A percentile compares a stretch with the other conserved stretches of the same genome.
phyloP scores from a whole-genome alignment of 2,113 vertebrate genomes.

The Urocitellus parryii region DNA sequence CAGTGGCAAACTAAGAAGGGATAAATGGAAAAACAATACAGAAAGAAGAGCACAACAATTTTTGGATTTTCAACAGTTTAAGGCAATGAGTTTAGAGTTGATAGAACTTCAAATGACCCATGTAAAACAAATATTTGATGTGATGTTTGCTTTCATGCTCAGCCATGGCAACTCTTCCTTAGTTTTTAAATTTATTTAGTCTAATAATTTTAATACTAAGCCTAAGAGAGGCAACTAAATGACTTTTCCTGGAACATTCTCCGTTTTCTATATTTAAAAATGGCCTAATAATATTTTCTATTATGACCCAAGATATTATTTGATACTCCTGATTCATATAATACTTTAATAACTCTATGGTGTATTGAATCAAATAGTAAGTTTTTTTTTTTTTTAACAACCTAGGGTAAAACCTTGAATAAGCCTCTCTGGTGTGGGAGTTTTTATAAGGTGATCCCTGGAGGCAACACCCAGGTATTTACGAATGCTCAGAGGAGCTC shows the following conservation, averaged over 20 bases:
- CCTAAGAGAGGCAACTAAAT: not conserved
- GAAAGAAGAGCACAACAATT: not conserved
- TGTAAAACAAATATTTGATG: constrained; percentile 71
- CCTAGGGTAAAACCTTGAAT: not conserved
- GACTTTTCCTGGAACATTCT: not conserved
- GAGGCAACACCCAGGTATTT: not conserved
- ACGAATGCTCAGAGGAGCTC: not conserved
- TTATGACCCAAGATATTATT: not conserved
- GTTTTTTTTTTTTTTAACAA: not conserved
- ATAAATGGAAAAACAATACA: not conserved
- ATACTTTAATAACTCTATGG: not conserved
- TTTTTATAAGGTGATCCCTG: not conserved
- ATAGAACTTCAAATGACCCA: constrained; percentile 68
- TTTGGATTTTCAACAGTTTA: constrained; percentile 41
- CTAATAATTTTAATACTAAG: constrained; percentile 50
- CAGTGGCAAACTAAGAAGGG: not conserved
- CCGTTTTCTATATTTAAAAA: constrained; percentile 9
- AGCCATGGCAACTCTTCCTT: constrained; percentile 4
- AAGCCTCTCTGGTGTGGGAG: not conserved
- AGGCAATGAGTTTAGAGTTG: constrained; percentile 48
- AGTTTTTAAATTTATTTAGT: not conserved
- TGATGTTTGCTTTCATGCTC: constrained; percentile 48
- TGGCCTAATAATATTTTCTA: constrained; percentile 23
- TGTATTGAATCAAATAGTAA: not conserved
- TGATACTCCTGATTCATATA: not conserved